Evolutionary conservation across 1,140 invertebrate species (phyloP), one percentile per base, ranked within the genome.

Genomic region (Orussus abietinus): DNA sequence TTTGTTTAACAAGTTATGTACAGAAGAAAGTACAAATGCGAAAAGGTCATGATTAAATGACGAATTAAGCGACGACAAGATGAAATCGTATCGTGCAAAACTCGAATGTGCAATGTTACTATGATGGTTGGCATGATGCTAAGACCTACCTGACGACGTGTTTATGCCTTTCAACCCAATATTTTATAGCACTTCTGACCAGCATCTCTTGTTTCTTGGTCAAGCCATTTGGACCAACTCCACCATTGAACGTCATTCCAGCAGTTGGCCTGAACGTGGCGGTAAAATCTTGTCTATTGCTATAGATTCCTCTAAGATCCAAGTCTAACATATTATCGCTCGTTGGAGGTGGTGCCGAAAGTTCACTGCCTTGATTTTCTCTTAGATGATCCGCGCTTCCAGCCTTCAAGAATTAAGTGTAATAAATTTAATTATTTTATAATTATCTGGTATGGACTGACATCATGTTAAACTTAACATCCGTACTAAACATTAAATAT

Each of bases 111-210:
- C n/a, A n/a, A n/a, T n/a, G n/a, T n/a, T n/a, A n/a, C n/a, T n/a
- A n/a, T n/a, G n/a, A n/a, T n/a, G n/a, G n/a, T n/a, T n/a, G n/a
- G n/a, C n/a, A n/a, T n/a, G n/a, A n/a, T n/a, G n/a, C n/a, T n/a
- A 4, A 34, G 26, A 65, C 67, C 72, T 58, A 86, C 85, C 84
- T 82, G 19, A 90, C 87, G 35, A 90, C 83, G 57, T 90, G 86
- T 60, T 90, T 90, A 62, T 90, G 88, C 29, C 86, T 69, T 57
- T 90, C 88, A 2, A 90, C 88, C 88, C 88, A 90, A 55, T 90
- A 90, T 53, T 89, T 89, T 42, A 90, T 90, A 28, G 86, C 86
- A 19, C 86, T 88, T 51, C 86, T 74, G 1, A 88, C 86, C 56
- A 88, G 72, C 66, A 88, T 77, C 60, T 90, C 86, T 63, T 89